Evolutionary conservation across 2,113 vertebrate genomes (phyloP).

Genomic region (Lophura nycthemera): DNA sequence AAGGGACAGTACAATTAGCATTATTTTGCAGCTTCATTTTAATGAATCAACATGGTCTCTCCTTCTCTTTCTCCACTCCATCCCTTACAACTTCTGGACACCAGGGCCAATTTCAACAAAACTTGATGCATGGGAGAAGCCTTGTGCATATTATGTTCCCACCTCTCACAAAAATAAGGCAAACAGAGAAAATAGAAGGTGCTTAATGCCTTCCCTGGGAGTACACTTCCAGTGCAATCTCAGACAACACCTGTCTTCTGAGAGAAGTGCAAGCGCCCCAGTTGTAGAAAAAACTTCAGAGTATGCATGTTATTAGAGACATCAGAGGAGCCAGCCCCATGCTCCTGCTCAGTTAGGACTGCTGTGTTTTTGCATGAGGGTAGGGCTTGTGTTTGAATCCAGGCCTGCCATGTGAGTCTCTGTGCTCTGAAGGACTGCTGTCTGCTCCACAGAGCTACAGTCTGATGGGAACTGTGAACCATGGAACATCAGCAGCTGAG

Average conservation of each 20-base stretch:
- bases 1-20: neutral
- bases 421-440: neutral
- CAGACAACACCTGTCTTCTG: neutral
- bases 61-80: neutral
- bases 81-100: neutral
- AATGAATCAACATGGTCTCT: neutral
- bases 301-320: neutral
- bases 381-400: neutral
- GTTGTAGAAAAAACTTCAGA: accelerated
- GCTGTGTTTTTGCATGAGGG: neutral
- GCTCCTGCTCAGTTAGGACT: neutral
- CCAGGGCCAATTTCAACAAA: neutral
- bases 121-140: neutral
- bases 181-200: neutral
- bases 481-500: neutral
- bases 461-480: neutral
- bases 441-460: neutral
- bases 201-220: neutral
- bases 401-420: neutral
- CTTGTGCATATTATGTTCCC: neutral
- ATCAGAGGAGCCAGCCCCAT: neutral
- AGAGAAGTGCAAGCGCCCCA: neutral
- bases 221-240: neutral
- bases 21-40: constrained; percentile 1
- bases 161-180: neutral